A percentile compares a stretch with the other conserved stretches of the same genome.
These are phyloP conservation scores for Hypotaenidia okinawae DNA, from an alignment of 2,797 vertebrate genomes.

Conservation along the genomic window DNA sequence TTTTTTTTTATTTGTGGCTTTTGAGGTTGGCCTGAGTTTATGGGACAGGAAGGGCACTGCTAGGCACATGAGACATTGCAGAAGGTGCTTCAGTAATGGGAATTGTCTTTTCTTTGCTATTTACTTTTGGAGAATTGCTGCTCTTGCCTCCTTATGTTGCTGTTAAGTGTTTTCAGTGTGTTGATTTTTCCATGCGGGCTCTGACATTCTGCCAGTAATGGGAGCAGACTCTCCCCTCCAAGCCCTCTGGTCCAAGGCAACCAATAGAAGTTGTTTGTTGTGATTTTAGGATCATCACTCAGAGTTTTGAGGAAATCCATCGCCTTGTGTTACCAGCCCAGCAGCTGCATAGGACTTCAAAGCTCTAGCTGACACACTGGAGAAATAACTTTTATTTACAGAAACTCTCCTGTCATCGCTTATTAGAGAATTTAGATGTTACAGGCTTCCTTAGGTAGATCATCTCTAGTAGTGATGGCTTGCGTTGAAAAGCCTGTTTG, in stretches of 20 bases:
- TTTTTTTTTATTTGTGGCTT: neutral
- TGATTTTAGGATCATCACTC: neutral
- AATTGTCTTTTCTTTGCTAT: neutral
- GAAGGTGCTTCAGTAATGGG: neutral
- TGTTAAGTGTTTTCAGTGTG: neutral
- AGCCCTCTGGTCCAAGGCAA: neutral
- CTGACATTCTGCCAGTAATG: rapidly evolving
- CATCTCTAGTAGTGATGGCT: neutral
- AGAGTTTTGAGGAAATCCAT: neutral
- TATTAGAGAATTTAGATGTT: neutral
- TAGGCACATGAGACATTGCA: neutral
- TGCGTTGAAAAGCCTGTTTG: constrained; percentile 13
- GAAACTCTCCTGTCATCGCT: neutral
- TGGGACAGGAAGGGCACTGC: neutral
- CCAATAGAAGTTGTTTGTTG: neutral
- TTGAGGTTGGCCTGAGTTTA: neutral
- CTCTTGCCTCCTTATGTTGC: neutral
- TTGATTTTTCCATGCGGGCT: neutral
- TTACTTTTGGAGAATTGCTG: neutral
- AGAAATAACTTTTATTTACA: constrained; percentile 8
- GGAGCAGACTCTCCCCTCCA: neutral
- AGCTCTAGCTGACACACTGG: neutral
- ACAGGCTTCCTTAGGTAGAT: neutral
- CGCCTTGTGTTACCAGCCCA: neutral
- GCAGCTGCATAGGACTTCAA: neutral